Evolutionary conservation across 2,797 vertebrate genomes (phyloP).

Genomic region (Phoeniculus purpureus): DNA sequence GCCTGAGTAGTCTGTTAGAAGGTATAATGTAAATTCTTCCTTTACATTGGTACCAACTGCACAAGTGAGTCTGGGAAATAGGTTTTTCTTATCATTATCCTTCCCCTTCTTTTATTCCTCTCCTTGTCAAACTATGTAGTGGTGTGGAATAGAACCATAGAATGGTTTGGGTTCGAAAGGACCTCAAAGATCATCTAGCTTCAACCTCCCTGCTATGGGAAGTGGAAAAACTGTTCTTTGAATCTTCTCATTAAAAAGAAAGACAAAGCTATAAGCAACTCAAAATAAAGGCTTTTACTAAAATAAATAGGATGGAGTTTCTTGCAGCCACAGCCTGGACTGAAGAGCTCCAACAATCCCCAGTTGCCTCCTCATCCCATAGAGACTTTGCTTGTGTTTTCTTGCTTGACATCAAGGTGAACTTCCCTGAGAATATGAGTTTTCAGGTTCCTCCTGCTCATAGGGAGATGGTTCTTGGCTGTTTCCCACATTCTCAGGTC

Average conservation of each 20-base stretch:
- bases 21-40: accelerated
- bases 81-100: neutral
- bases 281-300: neutral
- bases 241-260: too few species aligned
- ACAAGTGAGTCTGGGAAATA: neutral
- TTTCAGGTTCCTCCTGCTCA: neutral
- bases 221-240: neutral
- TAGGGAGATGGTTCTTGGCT: neutral
- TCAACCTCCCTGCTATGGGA: too few species aligned
- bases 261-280: neutral
- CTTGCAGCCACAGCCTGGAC: neutral
- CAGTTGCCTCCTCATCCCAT: neutral
- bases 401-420: neutral
- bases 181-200: too few species aligned
- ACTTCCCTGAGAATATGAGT: neutral
- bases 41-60: neutral
- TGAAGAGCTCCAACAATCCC: neutral
- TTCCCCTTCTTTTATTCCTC: neutral
- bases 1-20: neutral
- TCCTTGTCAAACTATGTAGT: too few species aligned
- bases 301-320: neutral
- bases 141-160: too few species aligned
- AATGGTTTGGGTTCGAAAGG: too few species aligned
- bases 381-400: neutral
- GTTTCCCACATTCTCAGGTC: accelerated